These are phyloP conservation scores for Nasua narica DNA, from an alignment of 2,797 vertebrate genomes.

Conservation along the genomic window DNA sequence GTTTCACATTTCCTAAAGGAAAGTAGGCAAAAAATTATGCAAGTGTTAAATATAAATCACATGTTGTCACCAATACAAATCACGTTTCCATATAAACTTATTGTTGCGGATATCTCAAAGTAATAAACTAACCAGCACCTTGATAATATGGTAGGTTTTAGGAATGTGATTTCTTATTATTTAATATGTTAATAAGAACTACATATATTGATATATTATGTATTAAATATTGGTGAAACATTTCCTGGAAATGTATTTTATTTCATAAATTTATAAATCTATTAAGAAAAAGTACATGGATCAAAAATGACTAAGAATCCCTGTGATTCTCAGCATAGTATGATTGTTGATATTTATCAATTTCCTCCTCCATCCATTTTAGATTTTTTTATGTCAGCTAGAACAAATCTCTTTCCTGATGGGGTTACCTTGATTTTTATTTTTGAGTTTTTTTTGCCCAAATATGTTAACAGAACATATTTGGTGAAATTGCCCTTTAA, in stretches of 20 bases:
- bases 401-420: neutral
- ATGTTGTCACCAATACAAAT: neutral
- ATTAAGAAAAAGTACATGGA: neutral
- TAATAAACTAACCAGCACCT: neutral
- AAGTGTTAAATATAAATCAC: neutral
- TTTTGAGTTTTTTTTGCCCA: neutral
- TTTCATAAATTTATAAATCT: neutral
- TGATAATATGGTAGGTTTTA: neutral
- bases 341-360: neutral
- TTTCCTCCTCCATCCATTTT: neutral
- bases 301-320: neutral
- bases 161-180: neutral
- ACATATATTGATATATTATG: neutral
- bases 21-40: neutral
- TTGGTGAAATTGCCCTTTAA: neutral
- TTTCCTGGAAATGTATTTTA: neutral
- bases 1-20: neutral
- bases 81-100: neutral
- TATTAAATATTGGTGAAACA: neutral
- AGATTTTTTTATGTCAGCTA: neutral
- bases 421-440: neutral
- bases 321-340: neutral
- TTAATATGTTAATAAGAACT: neutral
- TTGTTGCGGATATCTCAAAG: neutral
- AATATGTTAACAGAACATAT: neutral